Conservation (phyloP, 2,888 invertebrate genomes). For the Prenolepis imparis region DNA sequence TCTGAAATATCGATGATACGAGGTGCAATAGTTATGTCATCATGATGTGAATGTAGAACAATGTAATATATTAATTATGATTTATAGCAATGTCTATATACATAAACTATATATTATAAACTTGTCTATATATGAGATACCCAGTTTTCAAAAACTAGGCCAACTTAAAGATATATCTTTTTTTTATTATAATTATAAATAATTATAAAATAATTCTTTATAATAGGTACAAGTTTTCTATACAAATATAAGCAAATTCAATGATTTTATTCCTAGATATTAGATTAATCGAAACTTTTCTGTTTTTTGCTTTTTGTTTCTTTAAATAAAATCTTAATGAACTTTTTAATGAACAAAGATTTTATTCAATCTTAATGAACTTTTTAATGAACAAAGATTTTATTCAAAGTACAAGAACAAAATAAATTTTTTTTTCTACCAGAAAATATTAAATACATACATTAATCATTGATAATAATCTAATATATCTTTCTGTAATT, state of each 20-base stretch:
- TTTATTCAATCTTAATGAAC: neutral
- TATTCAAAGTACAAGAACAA: too few species aligned
- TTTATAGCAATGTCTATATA: constrained; percentile 18
- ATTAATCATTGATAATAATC: neutral
- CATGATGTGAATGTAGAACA: constrained; percentile 13
- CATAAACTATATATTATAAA: constrained; percentile 7
- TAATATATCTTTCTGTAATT: neutral
- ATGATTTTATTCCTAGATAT: neutral
- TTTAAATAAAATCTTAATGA: neutral
- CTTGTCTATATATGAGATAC: constrained; percentile 2
- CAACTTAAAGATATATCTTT: constrained; percentile 10
- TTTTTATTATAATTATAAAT: neutral
- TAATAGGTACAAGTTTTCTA: neutral
- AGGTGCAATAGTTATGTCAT: constrained; percentile 21
- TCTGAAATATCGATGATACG: constrained; percentile 19
- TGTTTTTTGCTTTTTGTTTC: neutral
- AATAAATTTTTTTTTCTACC: too few species aligned
- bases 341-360: neutral
- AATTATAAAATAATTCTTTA: neutral
- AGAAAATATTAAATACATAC: too few species aligned
- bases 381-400: too few species aligned
- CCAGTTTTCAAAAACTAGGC: constrained; percentile 13
- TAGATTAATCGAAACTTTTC: neutral
- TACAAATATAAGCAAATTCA: neutral
- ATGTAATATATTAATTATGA: constrained; percentile 31